These are phyloP conservation scores for Sceliomorpha sp. DNA, from an alignment of 2,888 invertebrate species.

Conservation along the genomic window DNA sequence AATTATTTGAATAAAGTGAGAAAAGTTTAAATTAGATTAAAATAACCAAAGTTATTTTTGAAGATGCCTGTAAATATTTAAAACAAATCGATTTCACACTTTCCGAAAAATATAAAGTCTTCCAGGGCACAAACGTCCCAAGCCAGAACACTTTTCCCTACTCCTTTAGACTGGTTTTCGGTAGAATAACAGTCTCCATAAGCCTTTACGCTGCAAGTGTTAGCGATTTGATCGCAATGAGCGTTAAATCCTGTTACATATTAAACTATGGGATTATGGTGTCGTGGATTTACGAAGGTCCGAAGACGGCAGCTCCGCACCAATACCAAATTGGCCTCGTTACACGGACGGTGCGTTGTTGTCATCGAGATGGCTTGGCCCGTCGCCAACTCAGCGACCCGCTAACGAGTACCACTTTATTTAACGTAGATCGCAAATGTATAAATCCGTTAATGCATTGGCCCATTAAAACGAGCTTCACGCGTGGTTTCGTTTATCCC, in stretches of 20 bases:
- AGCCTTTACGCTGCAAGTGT: too few species aligned
- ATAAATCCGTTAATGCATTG: slow-evolving; percentile 46
- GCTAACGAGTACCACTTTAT: slow-evolving; percentile 56
- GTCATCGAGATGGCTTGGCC: slow-evolving; percentile 48
- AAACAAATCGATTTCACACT: too few species aligned
- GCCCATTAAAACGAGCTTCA: neutral
- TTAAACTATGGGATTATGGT: slow-evolving; percentile 18
- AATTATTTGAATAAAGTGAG: too few species aligned
- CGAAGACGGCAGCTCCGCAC: slow-evolving; percentile 40
- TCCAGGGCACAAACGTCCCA: too few species aligned
- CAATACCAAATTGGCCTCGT: slow-evolving; percentile 53
- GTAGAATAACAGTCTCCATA: too few species aligned
- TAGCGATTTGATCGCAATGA: slow-evolving; percentile 6
- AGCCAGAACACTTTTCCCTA: too few species aligned
- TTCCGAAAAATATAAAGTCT: too few species aligned
- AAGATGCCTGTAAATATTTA: too few species aligned
- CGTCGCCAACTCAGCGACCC: slow-evolving; percentile 29
- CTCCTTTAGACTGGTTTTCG: too few species aligned
- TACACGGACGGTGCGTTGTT: slow-evolving; percentile 50
- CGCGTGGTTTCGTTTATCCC: neutral
- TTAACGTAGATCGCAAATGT: slow-evolving; percentile 50
- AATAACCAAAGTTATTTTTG: too few species aligned
- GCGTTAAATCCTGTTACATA: neutral
- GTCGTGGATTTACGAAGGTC: slow-evolving; percentile 15
- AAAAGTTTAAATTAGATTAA: too few species aligned